Conservation (phyloP, 1,140 invertebrate species). For the Aphis craccivora region DNA sequence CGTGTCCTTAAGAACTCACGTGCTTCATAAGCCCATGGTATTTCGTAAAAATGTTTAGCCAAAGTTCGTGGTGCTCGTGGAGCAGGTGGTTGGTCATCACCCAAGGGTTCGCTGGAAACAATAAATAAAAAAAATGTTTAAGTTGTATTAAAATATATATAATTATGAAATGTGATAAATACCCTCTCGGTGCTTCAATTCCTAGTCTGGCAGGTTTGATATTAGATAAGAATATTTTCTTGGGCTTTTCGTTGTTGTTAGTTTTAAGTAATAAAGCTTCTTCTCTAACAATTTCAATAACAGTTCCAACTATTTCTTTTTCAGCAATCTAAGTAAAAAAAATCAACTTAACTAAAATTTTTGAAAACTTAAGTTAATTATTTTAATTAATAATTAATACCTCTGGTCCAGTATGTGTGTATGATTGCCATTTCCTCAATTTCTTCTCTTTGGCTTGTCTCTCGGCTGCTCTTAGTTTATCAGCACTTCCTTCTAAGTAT, state of each 20-base stretch:
- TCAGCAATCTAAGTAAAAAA: slow-evolving; percentile 62
- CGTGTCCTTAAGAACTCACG: slow-evolving; percentile 96
- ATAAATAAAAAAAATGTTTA: not conserved
- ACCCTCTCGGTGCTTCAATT: slow-evolving; percentile 49
- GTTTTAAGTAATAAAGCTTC: slow-evolving; percentile 90
- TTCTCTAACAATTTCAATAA: slow-evolving; percentile 92
- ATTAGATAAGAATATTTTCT: slow-evolving; percentile 96
- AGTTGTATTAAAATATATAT: not conserved
- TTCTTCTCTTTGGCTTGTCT: slow-evolving; percentile 86
- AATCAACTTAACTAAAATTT: not conserved
- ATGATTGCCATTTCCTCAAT: slow-evolving; percentile 89
- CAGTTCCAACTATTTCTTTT: slow-evolving; percentile 84
- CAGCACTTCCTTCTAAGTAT: slow-evolving; percentile 78
- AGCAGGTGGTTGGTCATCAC: slow-evolving; percentile 50
- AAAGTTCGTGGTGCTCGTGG: slow-evolving; percentile 31
- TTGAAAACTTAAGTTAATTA: not conserved
- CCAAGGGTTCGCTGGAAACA: slow-evolving; percentile 12
- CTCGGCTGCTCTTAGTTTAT: slow-evolving; percentile 84
- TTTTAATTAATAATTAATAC: slow-evolving; percentile 46
- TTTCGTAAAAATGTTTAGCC: slow-evolving; percentile 85
- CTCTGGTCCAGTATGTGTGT: slow-evolving; percentile 66
- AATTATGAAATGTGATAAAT: not conserved
- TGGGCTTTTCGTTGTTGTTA: slow-evolving; percentile 74
- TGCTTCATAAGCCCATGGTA: slow-evolving; percentile 98
- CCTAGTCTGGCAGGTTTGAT: slow-evolving; percentile 86